phyloP scores from a whole-genome alignment of 2,888 invertebrate genomes.

The Drosophila neutralis region DNA sequence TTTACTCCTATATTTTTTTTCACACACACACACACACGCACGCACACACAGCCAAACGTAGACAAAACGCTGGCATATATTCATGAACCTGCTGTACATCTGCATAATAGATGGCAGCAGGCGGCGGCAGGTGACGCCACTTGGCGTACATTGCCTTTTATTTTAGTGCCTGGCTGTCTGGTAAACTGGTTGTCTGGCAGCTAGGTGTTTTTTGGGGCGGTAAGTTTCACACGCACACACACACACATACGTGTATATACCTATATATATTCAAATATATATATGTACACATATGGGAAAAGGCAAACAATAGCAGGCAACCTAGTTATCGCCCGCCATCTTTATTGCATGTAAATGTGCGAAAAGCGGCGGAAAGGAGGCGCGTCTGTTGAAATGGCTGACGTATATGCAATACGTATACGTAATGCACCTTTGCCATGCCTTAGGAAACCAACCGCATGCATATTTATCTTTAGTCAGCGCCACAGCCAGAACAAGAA shows the following conservation, averaged over 20 bases:
- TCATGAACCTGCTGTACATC: constrained; percentile 78
- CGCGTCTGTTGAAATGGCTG: constrained; percentile 75
- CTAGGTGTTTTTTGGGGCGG: constrained; percentile 64
- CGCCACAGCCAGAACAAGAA: constrained; percentile 19
- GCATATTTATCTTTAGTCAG: constrained; percentile 73
- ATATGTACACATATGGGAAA: constrained; percentile 40
- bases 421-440: constrained; percentile 64
- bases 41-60: constrained; percentile 12
- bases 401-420: constrained; percentile 55
- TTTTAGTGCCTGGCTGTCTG: constrained; percentile 69
- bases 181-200: constrained; percentile 52
- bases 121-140: constrained; percentile 74
- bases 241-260: constrained; percentile 9
- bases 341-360: constrained; percentile 80
- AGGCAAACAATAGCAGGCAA: constrained; percentile 78
- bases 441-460: constrained; percentile 70
- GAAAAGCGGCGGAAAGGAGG: constrained; percentile 71
- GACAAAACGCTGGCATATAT: constrained; percentile 77
- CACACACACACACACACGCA: constrained; percentile 6
- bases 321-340: constrained; percentile 79
- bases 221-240: constrained; percentile 59
- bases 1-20: constrained; percentile 18
- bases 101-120: constrained; percentile 77
- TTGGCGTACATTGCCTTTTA: constrained; percentile 77
- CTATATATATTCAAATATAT: neutral